Percentiles rank a stretch among this genome's conserved stretches.
Conservation (phyloP, 2,888 invertebrate genomes). For the Phorcus lineatus region DNA sequence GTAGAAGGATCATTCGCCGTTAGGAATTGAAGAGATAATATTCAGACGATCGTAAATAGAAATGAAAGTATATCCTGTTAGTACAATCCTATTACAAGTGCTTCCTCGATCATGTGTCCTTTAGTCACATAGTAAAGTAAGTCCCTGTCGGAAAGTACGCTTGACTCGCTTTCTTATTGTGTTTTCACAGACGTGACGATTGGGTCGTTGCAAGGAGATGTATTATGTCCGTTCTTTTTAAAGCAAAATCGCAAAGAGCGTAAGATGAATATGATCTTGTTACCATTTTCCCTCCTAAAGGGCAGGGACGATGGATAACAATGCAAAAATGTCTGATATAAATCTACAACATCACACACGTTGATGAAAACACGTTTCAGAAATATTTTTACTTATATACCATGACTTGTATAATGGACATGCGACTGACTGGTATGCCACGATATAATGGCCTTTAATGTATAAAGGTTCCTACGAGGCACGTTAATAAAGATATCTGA, state of each 20-base stretch:
- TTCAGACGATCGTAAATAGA: too few species aligned
- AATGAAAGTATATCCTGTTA: too few species aligned
- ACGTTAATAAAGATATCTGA: too few species aligned
- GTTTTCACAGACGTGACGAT: not conserved
- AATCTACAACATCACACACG: not conserved
- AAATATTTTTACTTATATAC: not conserved
- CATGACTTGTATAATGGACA: not conserved
- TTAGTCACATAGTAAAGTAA: too few species aligned
- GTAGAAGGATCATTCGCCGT: too few species aligned
- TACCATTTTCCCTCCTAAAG: not conserved
- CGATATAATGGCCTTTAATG: not conserved
- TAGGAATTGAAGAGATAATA: too few species aligned
- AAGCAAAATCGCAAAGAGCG: not conserved
- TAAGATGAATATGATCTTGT: not conserved
- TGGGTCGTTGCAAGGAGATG: not conserved
- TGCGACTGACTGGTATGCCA: not conserved
- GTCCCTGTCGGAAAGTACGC: too few species aligned
- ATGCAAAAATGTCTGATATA: not conserved
- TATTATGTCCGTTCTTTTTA: not conserved
- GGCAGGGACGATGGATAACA: not conserved
- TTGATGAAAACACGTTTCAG: not conserved
- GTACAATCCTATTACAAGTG: too few species aligned
- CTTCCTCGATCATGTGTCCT: too few species aligned
- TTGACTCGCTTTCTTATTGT: too few species aligned
- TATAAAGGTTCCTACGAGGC: too few species aligned